A percentile compares a stretch with the other conserved stretches of the same genome.
Evolutionary conservation across 2,113 vertebrate genomes (phyloP).

Genomic region (Platichthys flesus): DNA sequence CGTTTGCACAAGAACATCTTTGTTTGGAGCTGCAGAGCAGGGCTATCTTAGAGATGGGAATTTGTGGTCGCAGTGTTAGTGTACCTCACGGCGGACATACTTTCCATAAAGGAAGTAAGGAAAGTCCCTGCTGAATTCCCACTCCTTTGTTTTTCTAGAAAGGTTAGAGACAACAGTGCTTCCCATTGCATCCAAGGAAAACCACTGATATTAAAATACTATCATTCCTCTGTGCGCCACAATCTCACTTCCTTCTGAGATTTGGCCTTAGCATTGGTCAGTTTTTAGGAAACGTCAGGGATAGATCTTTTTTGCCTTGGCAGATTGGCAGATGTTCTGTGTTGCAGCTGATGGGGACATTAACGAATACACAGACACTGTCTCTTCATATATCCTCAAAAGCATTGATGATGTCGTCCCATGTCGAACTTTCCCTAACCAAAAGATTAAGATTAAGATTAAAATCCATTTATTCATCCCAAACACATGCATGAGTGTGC

Average conservation of each 20-base stretch:
- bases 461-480: too few relatives aligned
- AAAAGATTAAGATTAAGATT: too few relatives aligned
- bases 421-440: too few relatives aligned
- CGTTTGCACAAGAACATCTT: constrained; percentile 66
- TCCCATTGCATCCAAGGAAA: not conserved
- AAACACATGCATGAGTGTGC: too few relatives aligned
- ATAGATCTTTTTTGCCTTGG: constrained; percentile 11
- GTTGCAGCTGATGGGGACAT: too few relatives aligned
- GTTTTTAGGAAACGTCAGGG: not conserved
- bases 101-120: constrained; percentile 28
- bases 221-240: not conserved
- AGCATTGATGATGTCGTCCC: too few relatives aligned
- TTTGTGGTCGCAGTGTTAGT: constrained; percentile 13
- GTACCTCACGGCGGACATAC: constrained; percentile 12
- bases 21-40: constrained; percentile 54
- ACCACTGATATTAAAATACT: not conserved
- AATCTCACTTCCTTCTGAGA: not conserved
- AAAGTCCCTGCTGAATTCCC: constrained; percentile 45
- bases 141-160: constrained; percentile 1
- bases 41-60: constrained; percentile 19
- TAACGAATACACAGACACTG: too few relatives aligned
- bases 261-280: not conserved
- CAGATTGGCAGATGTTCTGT: too few relatives aligned
- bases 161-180: not conserved
- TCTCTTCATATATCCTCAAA: too few relatives aligned